A percentile compares a stretch with the other conserved stretches of the same genome.
phyloP scores from a whole-genome alignment of 2,888 invertebrate genomes.

The Tholera decimalis region DNA sequence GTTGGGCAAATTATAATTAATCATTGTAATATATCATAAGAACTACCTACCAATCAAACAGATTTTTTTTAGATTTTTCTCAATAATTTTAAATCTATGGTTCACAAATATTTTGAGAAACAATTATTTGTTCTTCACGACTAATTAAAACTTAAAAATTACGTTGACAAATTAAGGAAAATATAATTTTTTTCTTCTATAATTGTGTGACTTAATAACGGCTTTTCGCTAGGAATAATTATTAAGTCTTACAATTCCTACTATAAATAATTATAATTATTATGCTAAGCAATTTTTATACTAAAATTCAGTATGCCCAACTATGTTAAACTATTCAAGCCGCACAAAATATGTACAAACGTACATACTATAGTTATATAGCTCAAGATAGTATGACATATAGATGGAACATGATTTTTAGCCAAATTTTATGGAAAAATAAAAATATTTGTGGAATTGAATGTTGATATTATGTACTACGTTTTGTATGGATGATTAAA shows the following conservation, averaged over 20 bases:
- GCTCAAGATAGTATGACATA: slow-evolving; percentile 38
- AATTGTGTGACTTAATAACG: not conserved
- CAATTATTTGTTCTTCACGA: not conserved
- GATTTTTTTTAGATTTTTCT: not conserved
- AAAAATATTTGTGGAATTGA: slow-evolving; percentile 64
- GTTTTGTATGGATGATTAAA: slow-evolving; percentile 79
- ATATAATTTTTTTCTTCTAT: not conserved
- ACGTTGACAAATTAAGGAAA: not conserved
- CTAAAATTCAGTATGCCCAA: slow-evolving; percentile 54
- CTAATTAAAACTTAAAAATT: slow-evolving; percentile 9
- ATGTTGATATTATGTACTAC: slow-evolving; percentile 64
- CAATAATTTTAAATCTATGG: not conserved
- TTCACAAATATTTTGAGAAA: slow-evolving; percentile 6
- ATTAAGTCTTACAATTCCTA: slow-evolving; percentile 14
- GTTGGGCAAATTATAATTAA: slow-evolving; percentile 50
- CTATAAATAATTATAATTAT: slow-evolving; percentile 44
- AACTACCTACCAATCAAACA: not conserved
- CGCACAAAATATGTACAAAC: slow-evolving; percentile 63
- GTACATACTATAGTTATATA: slow-evolving; percentile 30
- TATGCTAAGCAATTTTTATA: slow-evolving; percentile 28
- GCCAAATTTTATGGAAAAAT: slow-evolving; percentile 72
- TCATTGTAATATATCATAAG: slow-evolving; percentile 34
- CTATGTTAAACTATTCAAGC: slow-evolving; percentile 43
- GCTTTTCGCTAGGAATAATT: slow-evolving; percentile 12
- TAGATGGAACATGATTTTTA: slow-evolving; percentile 65